A percentile compares a stretch with the other conserved stretches of the same genome.
Evolutionary conservation across 2,797 vertebrate genomes (phyloP).

Genomic region (Strix occidentalis): DNA sequence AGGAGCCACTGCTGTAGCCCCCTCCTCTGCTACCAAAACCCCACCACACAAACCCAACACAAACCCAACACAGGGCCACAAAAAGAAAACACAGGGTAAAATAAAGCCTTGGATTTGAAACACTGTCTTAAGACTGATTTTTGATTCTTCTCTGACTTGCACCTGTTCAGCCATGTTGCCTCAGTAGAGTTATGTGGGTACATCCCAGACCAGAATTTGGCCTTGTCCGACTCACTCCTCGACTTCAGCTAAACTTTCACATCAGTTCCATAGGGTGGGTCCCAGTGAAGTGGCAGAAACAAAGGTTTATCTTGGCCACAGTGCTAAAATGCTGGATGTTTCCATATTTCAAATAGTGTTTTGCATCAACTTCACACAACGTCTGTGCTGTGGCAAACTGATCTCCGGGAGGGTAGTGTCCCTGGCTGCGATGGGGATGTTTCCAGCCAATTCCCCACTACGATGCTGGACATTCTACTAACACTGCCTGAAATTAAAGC

Average conservation of each 20-base stretch:
- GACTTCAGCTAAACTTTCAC: background rate
- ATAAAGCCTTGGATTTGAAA: background rate
- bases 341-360: constrained; percentile 40
- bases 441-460: constrained; percentile 43
- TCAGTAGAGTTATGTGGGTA: accelerated
- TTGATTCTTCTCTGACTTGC: background rate
- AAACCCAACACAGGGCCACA: background rate
- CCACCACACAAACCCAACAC: too few species aligned
- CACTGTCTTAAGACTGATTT: background rate
- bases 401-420: background rate
- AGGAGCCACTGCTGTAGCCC: too few species aligned
- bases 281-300: constrained; percentile 9
- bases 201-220: background rate
- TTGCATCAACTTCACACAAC: background rate
- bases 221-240: accelerated
- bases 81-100: background rate
- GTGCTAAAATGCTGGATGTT: constrained; percentile 51
- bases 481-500: constrained; percentile 48
- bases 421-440: background rate
- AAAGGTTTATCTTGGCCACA: constrained; percentile 36
- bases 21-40: too few species aligned
- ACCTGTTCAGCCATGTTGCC: background rate
- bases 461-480: constrained; percentile 23
- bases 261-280: background rate
- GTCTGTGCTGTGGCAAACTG: constrained; percentile 29